phyloP scores from a whole-genome alignment of 1,140 invertebrate genomes.

The Drosophila leontia region DNA sequence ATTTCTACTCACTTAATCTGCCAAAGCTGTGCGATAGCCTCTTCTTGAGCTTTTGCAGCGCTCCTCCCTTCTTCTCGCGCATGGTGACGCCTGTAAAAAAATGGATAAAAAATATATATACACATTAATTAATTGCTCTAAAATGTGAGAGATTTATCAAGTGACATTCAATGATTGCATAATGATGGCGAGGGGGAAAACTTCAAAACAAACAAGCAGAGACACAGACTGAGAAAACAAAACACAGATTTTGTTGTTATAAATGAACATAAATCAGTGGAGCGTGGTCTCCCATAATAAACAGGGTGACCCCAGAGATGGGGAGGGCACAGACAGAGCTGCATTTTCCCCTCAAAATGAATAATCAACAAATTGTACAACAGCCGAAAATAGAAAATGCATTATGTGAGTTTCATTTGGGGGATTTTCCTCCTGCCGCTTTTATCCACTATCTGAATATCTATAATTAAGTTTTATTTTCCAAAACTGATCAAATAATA shows the following conservation, averaged over 20 bases:
- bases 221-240: conserved; percentile 38
- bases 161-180: conserved; percentile 52
- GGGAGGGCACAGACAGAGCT: neutral
- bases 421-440: conserved; percentile 9
- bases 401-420: conserved; percentile 46
- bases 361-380: conserved; percentile 47
- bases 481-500: conserved; percentile 55
- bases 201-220: conserved; percentile 61
- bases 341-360: conserved; percentile 34
- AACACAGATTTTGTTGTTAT: conserved; percentile 64
- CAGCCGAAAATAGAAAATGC: conserved; percentile 59
- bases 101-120: conserved; percentile 15
- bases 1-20: conserved; percentile 92
- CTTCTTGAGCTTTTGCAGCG: conserved; percentile 95
- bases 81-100: conserved; percentile 91
- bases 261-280: conserved; percentile 80
- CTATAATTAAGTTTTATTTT: conserved; percentile 67
- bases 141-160: conserved; percentile 41
- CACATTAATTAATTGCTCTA: conserved; percentile 46
- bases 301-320: conserved; percentile 37
- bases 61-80: conserved; percentile 95
- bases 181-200: conserved; percentile 37
- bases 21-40: conserved; percentile 95
- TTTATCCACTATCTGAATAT: neutral
- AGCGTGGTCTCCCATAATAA: conserved; percentile 79